These are phyloP conservation scores for Antitype chi DNA, from an alignment of 2,888 invertebrate species.

Conservation along the genomic window DNA sequence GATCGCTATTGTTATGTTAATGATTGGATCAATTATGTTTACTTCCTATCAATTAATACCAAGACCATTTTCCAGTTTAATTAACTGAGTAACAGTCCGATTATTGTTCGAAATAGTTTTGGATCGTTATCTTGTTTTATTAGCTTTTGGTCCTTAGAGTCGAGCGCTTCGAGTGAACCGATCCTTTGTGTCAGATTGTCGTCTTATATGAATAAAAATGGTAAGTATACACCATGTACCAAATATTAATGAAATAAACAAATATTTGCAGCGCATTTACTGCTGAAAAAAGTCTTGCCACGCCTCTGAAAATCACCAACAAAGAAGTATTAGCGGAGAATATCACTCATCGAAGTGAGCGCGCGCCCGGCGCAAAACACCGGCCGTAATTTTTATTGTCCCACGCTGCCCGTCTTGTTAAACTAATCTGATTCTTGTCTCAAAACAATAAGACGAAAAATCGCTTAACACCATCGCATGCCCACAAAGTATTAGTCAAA, in stretches of 20 bases:
- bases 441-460: conserved; percentile 77
- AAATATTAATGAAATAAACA: background rate
- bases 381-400: conserved; percentile 86
- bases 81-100: conserved; percentile 38
- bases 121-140: conserved; percentile 46
- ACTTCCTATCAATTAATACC: conserved; percentile 71
- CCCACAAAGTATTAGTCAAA: conserved; percentile 82
- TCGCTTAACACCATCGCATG: conserved; percentile 73
- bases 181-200: conserved; percentile 13
- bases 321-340: conserved; percentile 82
- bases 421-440: conserved; percentile 83
- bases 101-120: conserved; percentile 52
- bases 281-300: conserved; percentile 58
- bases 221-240: background rate
- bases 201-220: background rate
- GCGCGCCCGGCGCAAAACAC: conserved; percentile 83
- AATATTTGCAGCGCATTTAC: conserved; percentile 15
- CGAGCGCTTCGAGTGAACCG: conserved; percentile 4
- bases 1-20: conserved; percentile 75
- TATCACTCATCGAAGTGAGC: conserved; percentile 86
- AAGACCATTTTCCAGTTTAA: conserved; percentile 47
- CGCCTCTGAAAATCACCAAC: conserved; percentile 80
- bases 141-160: conserved; percentile 34
- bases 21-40: conserved; percentile 76
- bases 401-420: conserved; percentile 75